Evolutionary conservation across 2,888 invertebrate species (phyloP).

Genomic region (Dorcus parallelipipedus): DNA sequence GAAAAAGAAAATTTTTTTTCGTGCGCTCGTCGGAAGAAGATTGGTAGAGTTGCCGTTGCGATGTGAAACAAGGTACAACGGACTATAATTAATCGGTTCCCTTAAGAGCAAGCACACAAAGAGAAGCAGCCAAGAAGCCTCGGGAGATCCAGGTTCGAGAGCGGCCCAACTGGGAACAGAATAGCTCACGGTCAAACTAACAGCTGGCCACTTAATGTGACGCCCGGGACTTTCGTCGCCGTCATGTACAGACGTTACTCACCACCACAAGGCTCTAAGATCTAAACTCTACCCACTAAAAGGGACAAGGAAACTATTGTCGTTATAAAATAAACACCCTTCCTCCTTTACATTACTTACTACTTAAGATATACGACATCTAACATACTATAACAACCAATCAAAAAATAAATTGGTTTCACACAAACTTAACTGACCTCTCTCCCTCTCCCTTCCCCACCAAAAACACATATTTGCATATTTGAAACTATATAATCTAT

Average conservation of each 20-base stretch:
- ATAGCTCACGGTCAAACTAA: conserved; percentile 51
- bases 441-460: too few species aligned
- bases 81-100: conserved; percentile 50
- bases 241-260: conserved; percentile 32
- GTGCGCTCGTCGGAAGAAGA: too few species aligned
- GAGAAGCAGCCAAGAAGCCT: conserved; percentile 44
- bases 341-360: too few species aligned
- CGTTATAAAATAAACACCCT: background rate
- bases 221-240: conserved; percentile 47
- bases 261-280: conserved; percentile 17
- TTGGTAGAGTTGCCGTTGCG: background rate
- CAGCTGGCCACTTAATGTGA: conserved; percentile 52
- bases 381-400: too few species aligned
- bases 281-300: background rate
- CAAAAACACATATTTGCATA: too few species aligned
- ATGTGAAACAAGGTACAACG: background rate
- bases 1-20: too few species aligned
- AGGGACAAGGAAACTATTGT: background rate
- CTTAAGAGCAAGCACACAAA: conserved; percentile 47
- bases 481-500: too few species aligned
- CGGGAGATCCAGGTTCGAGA: conserved; percentile 43
- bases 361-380: too few species aligned
- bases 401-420: too few species aligned
- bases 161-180: conserved; percentile 45
- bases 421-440: too few species aligned